phyloP scores from a whole-genome alignment of 2,113 vertebrate species.

The Gadus chalcogrammus region DNA sequence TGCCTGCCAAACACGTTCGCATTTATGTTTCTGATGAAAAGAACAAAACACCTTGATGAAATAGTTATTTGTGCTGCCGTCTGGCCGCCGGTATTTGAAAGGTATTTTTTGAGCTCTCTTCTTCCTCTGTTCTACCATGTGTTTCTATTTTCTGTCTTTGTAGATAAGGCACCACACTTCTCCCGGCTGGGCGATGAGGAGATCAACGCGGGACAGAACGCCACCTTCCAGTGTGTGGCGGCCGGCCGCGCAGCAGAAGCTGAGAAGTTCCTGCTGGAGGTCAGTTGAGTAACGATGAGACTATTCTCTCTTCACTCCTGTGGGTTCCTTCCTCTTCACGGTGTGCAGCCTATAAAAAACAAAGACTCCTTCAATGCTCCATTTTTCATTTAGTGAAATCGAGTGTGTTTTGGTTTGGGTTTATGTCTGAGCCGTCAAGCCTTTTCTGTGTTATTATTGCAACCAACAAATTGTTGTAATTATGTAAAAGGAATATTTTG shows the following conservation, averaged over 20 bases:
- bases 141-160: constrained; percentile 18
- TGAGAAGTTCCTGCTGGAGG: constrained; percentile 90
- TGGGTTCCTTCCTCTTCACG: too few relatives aligned
- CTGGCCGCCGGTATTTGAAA: constrained; percentile 26
- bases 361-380: too few relatives aligned
- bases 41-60: constrained; percentile 8
- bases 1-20: constrained; percentile 1
- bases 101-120: constrained; percentile 26
- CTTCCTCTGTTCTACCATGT: constrained; percentile 31
- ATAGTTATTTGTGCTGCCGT: constrained; percentile 10
- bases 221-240: constrained; percentile 93
- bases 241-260: constrained; percentile 83
- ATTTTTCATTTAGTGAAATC: too few relatives aligned
- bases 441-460: too few relatives aligned
- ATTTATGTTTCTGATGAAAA: constrained; percentile 15
- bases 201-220: constrained; percentile 94
- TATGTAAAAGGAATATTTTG: too few relatives aligned
- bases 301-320: background rate
- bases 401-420: too few relatives aligned
- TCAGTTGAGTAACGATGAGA: constrained; percentile 55
- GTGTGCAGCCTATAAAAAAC: too few relatives aligned
- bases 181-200: constrained; percentile 93
- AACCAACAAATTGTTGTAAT: too few relatives aligned
- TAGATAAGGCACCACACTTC: constrained; percentile 95
- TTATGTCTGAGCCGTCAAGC: too few relatives aligned